These are phyloP conservation scores for Galemys pyrenaicus DNA, from an alignment of 2,113 vertebrate species.

Conservation along the genomic window DNA sequence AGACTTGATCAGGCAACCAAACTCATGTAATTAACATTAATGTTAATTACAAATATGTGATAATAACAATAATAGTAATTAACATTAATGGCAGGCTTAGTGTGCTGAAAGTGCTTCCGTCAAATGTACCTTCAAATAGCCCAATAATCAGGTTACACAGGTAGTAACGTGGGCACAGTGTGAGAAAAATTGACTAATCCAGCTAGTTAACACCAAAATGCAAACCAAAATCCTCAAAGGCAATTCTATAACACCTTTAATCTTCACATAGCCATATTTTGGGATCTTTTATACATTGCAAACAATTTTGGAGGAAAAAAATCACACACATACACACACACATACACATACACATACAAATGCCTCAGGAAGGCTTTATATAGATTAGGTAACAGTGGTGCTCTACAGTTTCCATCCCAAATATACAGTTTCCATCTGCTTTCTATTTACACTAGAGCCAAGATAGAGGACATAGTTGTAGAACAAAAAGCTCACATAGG, in stretches of 20 bases:
- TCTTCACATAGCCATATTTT: background rate
- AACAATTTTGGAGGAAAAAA: slow-evolving; percentile 15
- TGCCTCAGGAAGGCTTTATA: background rate
- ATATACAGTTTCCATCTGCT: background rate
- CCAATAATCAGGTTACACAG: background rate
- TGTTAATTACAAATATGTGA: no score
- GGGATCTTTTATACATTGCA: background rate
- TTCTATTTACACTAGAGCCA: background rate
- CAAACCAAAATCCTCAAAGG: background rate
- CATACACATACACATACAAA: background rate
- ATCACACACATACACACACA: background rate
- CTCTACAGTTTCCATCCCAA: background rate
- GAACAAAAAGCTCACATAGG: background rate
- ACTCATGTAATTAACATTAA: background rate
- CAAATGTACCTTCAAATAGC: background rate
- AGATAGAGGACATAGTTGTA: background rate
- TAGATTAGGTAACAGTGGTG: background rate
- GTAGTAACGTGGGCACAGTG: background rate
- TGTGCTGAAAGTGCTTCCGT: background rate
- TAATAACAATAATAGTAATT: background rate
- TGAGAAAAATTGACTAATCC: background rate
- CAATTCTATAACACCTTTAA: background rate
- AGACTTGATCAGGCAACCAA: slow-evolving; percentile 33
- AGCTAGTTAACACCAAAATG: background rate
- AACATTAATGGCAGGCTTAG: background rate